Evolutionary conservation across 2,797 vertebrate genomes (phyloP).

Genomic region (Pyrrhura leucotis): DNA sequence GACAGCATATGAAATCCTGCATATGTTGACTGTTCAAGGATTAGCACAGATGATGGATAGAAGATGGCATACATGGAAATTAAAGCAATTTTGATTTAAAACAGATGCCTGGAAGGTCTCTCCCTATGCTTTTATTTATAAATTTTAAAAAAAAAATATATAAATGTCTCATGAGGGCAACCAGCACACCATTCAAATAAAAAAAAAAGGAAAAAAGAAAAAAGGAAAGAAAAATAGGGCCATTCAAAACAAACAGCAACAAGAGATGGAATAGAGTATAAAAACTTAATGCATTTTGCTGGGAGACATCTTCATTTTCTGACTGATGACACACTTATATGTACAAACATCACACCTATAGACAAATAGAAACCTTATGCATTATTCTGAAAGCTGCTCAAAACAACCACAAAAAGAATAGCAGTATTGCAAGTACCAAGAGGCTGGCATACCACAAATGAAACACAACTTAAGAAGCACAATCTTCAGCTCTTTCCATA

Average conservation of each 20-base stretch:
- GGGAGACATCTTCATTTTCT: neutral
- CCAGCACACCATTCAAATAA: neutral
- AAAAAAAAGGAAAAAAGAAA: neutral
- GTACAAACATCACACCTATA: neutral
- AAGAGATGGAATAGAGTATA: neutral
- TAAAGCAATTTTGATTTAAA: conserved; percentile 64
- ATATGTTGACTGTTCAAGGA: conserved; percentile 53
- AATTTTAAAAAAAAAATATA: neutral
- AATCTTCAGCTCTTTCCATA: neutral
- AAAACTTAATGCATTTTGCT: neutral
- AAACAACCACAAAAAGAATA: neutral
- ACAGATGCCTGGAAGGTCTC: conserved; percentile 46
- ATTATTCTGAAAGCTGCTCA: neutral
- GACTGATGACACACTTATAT: accelerated
- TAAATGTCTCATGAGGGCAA: neutral
- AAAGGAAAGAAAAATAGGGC: neutral
- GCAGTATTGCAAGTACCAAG: neutral
- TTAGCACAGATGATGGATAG: conserved; percentile 62
- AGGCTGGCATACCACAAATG: neutral
- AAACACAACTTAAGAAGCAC: neutral
- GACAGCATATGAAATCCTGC: conserved; percentile 48
- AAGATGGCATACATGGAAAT: conserved; percentile 68
- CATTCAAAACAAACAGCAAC: neutral
- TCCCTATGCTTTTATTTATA: neutral
- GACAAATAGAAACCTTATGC: neutral